phyloP scores from a whole-genome alignment of 1,140 invertebrate genomes.

The Drosophila melanogaster region DNA sequence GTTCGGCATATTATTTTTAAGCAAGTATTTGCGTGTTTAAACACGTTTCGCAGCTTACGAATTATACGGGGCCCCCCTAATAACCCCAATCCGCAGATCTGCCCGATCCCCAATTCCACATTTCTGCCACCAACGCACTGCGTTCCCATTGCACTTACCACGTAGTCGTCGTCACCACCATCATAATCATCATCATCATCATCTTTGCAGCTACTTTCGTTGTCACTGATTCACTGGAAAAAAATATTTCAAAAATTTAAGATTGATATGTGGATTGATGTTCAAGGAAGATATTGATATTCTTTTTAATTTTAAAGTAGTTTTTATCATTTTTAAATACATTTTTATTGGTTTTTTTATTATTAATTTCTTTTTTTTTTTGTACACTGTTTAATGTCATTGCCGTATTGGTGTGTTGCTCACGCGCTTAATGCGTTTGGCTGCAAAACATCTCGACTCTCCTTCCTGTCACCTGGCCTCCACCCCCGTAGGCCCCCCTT shows the following conservation, averaged over 20 bases:
- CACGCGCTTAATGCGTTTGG: constrained; percentile 55
- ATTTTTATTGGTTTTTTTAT: too few species aligned
- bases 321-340: neutral
- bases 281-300: neutral
- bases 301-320: too few species aligned
- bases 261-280: too few species aligned
- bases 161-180: constrained; percentile 14
- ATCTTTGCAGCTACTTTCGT: constrained; percentile 18
- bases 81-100: constrained; percentile 28
- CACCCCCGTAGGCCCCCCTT: neutral
- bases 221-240: neutral
- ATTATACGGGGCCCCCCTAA: constrained; percentile 50
- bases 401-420: constrained; percentile 29
- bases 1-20: constrained; percentile 73
- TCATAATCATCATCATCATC: constrained; percentile 15
- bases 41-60: constrained; percentile 81
- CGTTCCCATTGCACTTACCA: constrained; percentile 62
- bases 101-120: constrained; percentile 1
- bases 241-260: neutral
- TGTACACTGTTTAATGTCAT: neutral
- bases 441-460: constrained; percentile 3
- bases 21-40: constrained; percentile 82
- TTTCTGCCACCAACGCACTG: constrained; percentile 21
- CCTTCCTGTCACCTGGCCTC: constrained; percentile 7
- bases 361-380: neutral